Evolutionary conservation across 2,113 vertebrate species (phyloP).

Genomic region (Lamprologus ornatipinnis): DNA sequence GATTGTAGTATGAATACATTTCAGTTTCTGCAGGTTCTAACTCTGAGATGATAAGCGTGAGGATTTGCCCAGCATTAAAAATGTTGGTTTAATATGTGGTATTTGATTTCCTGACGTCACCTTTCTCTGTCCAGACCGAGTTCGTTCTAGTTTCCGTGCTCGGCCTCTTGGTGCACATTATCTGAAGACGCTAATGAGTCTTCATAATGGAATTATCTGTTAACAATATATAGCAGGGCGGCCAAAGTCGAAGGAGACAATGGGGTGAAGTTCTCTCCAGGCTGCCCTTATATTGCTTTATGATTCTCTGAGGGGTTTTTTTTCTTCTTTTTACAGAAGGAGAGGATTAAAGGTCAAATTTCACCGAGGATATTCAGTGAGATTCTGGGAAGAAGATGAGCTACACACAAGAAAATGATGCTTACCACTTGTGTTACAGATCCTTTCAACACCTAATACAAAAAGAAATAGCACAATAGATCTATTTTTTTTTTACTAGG

Average conservation of each 20-base stretch:
- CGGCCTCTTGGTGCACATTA: neutral
- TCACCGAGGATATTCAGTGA: neutral
- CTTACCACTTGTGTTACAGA: neutral
- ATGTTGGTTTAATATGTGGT: neutral
- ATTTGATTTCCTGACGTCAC: neutral
- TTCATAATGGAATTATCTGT: neutral
- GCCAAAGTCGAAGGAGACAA: conserved; percentile 10
- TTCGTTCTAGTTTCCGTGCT: neutral
- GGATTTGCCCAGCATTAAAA: neutral
- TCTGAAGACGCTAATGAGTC: neutral
- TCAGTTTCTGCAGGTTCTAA: neutral
- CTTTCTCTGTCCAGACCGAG: neutral
- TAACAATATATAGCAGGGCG: neutral
- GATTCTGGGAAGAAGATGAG: neutral
- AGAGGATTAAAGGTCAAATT: conserved; percentile 42
- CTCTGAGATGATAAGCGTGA: neutral
- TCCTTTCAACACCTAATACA: neutral
- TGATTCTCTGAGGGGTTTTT: conserved; percentile 24
- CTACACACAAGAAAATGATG: neutral
- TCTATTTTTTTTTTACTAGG: neutral
- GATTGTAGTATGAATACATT: neutral
- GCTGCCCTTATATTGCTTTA: conserved; percentile 46
- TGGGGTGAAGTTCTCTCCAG: conserved; percentile 22
- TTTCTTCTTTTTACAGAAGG: conserved; percentile 7
- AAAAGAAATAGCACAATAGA: conserved; percentile 19